These are phyloP conservation scores for Pelusios castaneus DNA, from an alignment of 2,113 vertebrate species.

Conservation along the genomic window DNA sequence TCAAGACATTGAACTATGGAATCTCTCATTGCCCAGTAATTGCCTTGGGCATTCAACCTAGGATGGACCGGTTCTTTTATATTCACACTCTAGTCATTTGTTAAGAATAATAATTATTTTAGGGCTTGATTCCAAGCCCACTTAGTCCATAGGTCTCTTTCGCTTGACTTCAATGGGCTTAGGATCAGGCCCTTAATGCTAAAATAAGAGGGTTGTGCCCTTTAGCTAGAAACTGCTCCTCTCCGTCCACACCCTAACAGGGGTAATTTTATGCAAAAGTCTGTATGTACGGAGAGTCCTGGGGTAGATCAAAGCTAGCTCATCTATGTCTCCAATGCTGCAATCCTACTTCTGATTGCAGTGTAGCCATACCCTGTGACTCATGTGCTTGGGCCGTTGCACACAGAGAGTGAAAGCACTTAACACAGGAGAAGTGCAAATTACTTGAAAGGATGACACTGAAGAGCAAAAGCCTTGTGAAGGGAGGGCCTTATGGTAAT, in stretches of 20 bases:
- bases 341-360: not conserved
- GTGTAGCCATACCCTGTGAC: not conserved
- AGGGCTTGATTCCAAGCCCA: not conserved
- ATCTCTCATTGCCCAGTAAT: not conserved
- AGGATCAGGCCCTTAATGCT: not conserved
- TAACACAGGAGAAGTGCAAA: constrained; percentile 19
- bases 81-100: not conserved
- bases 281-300: not conserved
- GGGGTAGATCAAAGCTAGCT: not conserved
- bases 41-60: not conserved
- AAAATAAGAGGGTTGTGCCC: not conserved
- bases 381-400: not conserved
- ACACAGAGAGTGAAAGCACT: not conserved
- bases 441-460: not conserved
- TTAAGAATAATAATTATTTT: not conserved
- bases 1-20: not conserved
- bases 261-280: not conserved
- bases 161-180: not conserved
- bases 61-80: not conserved
- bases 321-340: not conserved
- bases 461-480: constrained; percentile 27
- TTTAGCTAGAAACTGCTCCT: not conserved
- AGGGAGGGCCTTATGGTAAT: constrained; percentile 39
- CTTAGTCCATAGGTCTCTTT: not conserved
- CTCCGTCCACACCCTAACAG: not conserved